These are phyloP conservation scores for Philaethria dido DNA, from an alignment of 2,888 invertebrate species.

Conservation along the genomic window DNA sequence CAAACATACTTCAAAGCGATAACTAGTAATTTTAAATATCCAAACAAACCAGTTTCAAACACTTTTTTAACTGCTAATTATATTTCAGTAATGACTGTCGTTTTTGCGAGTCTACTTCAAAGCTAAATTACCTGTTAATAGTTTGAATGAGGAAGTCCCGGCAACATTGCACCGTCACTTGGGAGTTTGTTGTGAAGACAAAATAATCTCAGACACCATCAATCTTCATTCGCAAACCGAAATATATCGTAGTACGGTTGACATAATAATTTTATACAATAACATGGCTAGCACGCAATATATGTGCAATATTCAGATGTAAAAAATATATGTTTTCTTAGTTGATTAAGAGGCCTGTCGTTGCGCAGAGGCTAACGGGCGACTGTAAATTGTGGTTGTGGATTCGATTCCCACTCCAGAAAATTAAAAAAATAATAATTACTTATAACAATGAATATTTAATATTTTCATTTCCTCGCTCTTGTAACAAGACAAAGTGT, in stretches of 20 bases:
- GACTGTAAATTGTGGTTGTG: too few relatives aligned
- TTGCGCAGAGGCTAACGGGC: too few relatives aligned
- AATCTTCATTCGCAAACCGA: conserved; percentile 73
- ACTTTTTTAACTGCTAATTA: background rate
- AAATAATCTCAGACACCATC: conserved; percentile 71
- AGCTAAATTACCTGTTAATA: conserved; percentile 33
- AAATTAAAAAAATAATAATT: too few relatives aligned
- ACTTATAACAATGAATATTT: too few relatives aligned
- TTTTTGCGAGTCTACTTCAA: conserved; percentile 14
- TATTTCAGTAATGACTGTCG: background rate
- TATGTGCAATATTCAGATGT: background rate
- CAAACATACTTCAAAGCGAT: background rate
- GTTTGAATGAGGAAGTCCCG: conserved; percentile 66
- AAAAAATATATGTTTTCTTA: too few relatives aligned
- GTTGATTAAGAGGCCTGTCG: too few relatives aligned
- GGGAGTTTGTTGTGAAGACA: conserved; percentile 63
- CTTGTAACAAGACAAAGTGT: too few relatives aligned
- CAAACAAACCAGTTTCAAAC: conserved; percentile 1
- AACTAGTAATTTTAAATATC: conserved; percentile 3
- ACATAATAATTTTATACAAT: conserved; percentile 25
- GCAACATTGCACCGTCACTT: conserved; percentile 55
- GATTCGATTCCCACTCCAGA: too few relatives aligned
- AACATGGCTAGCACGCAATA: background rate
- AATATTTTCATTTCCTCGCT: too few relatives aligned
- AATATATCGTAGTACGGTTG: conserved; percentile 52